Percentiles rank a stretch among this genome's conserved stretches.
Conservation (phyloP, 2,888 invertebrate genomes). For the Oeneis ivallda region DNA sequence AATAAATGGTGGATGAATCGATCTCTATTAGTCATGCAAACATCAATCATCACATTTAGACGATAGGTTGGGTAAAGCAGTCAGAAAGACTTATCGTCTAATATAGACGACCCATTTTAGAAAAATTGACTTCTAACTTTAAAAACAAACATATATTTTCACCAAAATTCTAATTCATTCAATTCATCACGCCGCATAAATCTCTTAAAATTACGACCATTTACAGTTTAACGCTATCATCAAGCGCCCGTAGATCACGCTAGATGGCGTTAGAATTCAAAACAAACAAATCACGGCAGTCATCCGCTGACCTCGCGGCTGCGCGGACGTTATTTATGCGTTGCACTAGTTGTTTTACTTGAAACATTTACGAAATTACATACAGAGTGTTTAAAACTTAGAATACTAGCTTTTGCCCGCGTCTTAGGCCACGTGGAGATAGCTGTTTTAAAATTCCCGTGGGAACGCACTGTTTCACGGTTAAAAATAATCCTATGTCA, state of each 20-base stretch:
- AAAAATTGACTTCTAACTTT: background rate
- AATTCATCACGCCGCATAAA: slow-evolving; percentile 16
- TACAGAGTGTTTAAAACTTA: background rate
- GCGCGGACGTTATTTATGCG: slow-evolving; percentile 46
- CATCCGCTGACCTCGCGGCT: slow-evolving; percentile 45
- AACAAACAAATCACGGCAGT: slow-evolving; percentile 62
- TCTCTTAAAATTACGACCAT: slow-evolving; percentile 22
- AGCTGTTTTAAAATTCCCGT: too few species aligned
- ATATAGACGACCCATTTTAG: too few species aligned
- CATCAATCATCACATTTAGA: too few species aligned
- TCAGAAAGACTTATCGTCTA: too few species aligned
- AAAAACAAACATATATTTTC: background rate
- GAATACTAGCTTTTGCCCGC: background rate
- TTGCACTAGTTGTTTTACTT: slow-evolving; percentile 46
- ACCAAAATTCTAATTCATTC: slow-evolving; percentile 16
- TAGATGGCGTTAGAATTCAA: slow-evolving; percentile 60
- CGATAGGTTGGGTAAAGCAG: too few species aligned
- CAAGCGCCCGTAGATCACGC: slow-evolving; percentile 59
- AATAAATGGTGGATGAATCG: too few species aligned
- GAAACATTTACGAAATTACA: slow-evolving; percentile 10
- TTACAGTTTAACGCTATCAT: slow-evolving; percentile 26
- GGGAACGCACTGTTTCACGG: too few species aligned
- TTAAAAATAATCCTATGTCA: too few species aligned
- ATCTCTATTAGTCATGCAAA: too few species aligned
- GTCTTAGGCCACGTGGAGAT: too few species aligned